phyloP scores from a whole-genome alignment of 2,888 invertebrate species.

The Polia nebulosa region DNA sequence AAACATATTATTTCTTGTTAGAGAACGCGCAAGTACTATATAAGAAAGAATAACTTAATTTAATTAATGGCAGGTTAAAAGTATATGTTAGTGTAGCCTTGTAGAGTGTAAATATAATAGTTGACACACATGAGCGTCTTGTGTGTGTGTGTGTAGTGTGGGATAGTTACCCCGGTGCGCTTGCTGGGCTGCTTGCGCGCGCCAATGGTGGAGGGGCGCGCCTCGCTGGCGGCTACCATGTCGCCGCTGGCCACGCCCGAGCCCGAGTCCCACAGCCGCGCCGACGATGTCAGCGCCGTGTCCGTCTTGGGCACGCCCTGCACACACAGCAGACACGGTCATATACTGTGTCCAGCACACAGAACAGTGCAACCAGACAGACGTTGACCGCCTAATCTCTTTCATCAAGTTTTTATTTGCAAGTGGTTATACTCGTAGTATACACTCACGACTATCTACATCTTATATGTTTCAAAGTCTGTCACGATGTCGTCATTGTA shows the following conservation, averaged over 20 bases:
- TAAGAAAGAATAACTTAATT: not conserved
- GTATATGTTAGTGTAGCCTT: not conserved
- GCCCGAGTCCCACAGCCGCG: constrained; percentile 83
- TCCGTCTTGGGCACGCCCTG: constrained; percentile 59
- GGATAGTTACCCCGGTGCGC: constrained; percentile 21
- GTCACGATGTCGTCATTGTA: too few relatives aligned
- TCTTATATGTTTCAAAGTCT: too few relatives aligned
- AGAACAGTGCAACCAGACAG: not conserved
- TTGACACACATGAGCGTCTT: too few relatives aligned
- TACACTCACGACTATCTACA: too few relatives aligned
- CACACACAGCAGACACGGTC: not conserved
- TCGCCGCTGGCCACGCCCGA: constrained; percentile 56
- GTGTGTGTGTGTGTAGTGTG: not conserved
- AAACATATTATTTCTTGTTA: constrained; percentile 7
- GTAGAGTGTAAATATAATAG: too few relatives aligned
- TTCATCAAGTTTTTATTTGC: not conserved
- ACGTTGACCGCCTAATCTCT: too few relatives aligned
- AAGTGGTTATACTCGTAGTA: too few relatives aligned
- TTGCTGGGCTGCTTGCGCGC: constrained; percentile 54
- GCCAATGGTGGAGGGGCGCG: constrained; percentile 60
- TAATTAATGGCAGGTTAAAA: not conserved
- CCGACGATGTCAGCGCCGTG: constrained; percentile 78
- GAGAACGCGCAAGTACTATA: not conserved
- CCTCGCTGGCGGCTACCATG: constrained; percentile 53
- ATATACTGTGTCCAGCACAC: not conserved